These are phyloP conservation scores for Leucozona laternaria DNA, from an alignment of 2,888 invertebrate genomes.

Conservation along the genomic window DNA sequence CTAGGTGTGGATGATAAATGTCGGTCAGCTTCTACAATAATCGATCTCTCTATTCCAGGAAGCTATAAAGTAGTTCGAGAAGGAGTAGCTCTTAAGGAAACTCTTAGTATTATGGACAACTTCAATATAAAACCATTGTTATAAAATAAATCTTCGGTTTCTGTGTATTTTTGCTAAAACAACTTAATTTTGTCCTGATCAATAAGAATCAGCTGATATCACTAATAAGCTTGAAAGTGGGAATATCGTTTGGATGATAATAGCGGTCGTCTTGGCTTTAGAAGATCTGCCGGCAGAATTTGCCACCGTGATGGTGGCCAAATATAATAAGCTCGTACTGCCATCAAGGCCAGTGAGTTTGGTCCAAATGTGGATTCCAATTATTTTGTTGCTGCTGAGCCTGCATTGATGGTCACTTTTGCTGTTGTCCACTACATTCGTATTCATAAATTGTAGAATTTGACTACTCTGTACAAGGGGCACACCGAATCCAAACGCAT, in stretches of 20 bases:
- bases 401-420: too few relatives aligned
- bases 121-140: conserved; percentile 80
- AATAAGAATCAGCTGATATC: too few relatives aligned
- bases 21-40: conserved; percentile 94
- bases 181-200: conserved; percentile 44
- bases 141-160: conserved; percentile 36
- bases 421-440: too few relatives aligned
- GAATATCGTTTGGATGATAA: conserved; percentile 79
- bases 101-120: conserved; percentile 85
- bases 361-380: conserved; percentile 98
- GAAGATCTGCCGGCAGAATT: conserved; percentile 86
- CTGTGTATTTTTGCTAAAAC: conserved; percentile 11
- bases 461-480: too few relatives aligned
- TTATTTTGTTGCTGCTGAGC: too few relatives aligned
- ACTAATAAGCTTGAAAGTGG: background rate
- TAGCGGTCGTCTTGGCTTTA: conserved; percentile 84
- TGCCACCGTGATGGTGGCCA: conserved; percentile 98
- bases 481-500: too few relatives aligned
- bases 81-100: conserved; percentile 88
- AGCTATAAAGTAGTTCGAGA: conserved; percentile 90
- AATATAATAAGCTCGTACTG: conserved; percentile 95
- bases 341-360: conserved; percentile 93
- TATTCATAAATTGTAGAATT: too few relatives aligned
- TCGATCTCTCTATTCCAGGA: conserved; percentile 91
- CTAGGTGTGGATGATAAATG: conserved; percentile 87